A percentile compares a stretch with the other conserved stretches of the same genome.
Conservation (phyloP, 2,113 vertebrate species). For the Varanus salvator region DNA sequence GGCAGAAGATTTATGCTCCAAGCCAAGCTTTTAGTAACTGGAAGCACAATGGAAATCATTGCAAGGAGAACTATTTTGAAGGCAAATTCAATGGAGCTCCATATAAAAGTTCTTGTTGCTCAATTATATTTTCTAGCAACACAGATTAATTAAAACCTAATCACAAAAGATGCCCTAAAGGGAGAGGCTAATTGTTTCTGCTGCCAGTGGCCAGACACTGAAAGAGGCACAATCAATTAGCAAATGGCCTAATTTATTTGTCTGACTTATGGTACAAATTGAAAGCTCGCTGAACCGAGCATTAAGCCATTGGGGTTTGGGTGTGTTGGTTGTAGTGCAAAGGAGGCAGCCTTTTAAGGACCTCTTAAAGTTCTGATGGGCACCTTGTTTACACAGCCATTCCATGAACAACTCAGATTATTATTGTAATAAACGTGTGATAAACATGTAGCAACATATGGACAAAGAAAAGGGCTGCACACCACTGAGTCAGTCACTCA, state of each 20-base stretch:
- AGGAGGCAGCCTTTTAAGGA: neutral
- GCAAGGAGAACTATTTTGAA: neutral
- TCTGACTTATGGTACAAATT: conserved; percentile 6
- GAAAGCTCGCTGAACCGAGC: conserved; percentile 14
- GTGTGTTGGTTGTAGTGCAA: neutral
- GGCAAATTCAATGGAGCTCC: neutral
- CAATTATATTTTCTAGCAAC: conserved; percentile 28
- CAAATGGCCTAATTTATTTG: conserved; percentile 30
- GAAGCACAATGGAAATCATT: neutral
- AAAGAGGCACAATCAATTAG: conserved; percentile 36
- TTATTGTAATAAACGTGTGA: neutral
- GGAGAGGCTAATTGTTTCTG: conserved; percentile 29
- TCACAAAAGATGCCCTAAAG: conserved; percentile 25
- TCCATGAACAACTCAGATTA: neutral
- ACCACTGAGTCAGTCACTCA: too few species aligned
- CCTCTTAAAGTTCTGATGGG: neutral
- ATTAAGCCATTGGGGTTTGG: neutral
- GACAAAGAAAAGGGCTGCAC: too few species aligned
- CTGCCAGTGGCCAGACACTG: conserved; percentile 25
- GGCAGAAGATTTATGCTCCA: neutral
- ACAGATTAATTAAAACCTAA: conserved; percentile 39
- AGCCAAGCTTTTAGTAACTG: neutral
- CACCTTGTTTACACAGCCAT: neutral
- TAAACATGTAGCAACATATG: neutral
- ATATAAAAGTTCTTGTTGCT: conserved; percentile 13